phyloP scores from a whole-genome alignment of 2,888 invertebrate species.

The Limnephilus lunatus region DNA sequence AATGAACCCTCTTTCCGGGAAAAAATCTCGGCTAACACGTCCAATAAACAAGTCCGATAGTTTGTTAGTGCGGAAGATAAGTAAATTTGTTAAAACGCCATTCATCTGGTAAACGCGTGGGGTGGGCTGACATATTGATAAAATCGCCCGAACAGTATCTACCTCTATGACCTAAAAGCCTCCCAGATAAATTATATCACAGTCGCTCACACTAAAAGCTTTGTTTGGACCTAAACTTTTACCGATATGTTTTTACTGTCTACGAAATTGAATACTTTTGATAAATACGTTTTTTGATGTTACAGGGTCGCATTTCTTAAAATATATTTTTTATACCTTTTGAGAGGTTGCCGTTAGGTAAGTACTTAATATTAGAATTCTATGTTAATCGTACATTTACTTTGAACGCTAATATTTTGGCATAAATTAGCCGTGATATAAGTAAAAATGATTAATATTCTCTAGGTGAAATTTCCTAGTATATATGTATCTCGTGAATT shows the following conservation, averaged over 20 bases:
- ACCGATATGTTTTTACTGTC: constrained; percentile 14
- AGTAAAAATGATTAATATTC: too few species aligned
- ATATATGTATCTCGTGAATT: too few species aligned
- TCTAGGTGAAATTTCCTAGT: too few species aligned
- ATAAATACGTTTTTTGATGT: not conserved
- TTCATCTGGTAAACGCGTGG: not conserved
- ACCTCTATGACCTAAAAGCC: constrained; percentile 17
- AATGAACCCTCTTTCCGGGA: not conserved
- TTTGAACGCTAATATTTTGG: too few species aligned
- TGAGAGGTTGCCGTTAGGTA: too few species aligned
- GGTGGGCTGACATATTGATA: constrained; percentile 18
- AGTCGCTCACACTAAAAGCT: constrained; percentile 29
- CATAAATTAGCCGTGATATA: too few species aligned
- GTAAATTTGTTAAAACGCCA: not conserved
- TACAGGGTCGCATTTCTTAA: not conserved
- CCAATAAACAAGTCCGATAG: not conserved
- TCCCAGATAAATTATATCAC: constrained; percentile 4
- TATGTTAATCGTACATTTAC: too few species aligned
- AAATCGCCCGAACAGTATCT: not conserved
- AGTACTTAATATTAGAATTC: too few species aligned
- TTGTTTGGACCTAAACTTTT: constrained; percentile 14
- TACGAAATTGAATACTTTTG: not conserved
- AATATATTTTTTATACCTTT: too few species aligned
- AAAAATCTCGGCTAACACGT: not conserved
- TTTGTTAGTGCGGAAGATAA: not conserved